Conservation (phyloP, 1,140 invertebrate genomes). For the Mizuhopecten yessoensis region DNA sequence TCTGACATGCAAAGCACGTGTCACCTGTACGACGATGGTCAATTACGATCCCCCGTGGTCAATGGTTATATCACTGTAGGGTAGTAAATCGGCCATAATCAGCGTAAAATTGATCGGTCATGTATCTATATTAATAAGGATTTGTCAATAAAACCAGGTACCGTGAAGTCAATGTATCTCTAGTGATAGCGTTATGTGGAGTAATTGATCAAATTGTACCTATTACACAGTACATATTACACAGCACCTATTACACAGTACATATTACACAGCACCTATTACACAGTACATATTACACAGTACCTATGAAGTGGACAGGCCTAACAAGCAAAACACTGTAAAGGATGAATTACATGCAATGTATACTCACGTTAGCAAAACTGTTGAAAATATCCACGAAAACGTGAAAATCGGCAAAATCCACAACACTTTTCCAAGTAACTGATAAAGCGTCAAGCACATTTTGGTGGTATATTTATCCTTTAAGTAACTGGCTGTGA, state of each 20-base stretch:
- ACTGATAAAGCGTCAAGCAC: slow-evolving; percentile 3
- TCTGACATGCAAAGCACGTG: neutral
- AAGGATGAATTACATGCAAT: neutral
- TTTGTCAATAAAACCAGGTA: neutral
- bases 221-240: too few species aligned
- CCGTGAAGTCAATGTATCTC: neutral
- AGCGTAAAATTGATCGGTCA: neutral
- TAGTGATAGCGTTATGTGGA: neutral
- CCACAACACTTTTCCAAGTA: slow-evolving; percentile 33
- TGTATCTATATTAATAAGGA: neutral
- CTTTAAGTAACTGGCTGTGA: neutral
- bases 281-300: too few species aligned
- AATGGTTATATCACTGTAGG: neutral
- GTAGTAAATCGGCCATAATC: neutral
- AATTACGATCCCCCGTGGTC: neutral
- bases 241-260: too few species aligned
- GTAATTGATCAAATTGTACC: too few species aligned
- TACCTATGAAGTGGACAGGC: too few species aligned
- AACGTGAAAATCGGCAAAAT: slow-evolving; percentile 16
- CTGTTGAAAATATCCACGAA: slow-evolving; percentile 22
- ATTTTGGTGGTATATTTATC: neutral
- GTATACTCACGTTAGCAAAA: neutral
- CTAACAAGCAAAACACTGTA: too few species aligned
- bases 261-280: too few species aligned
- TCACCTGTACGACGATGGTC: neutral